Base-by-base conservation (phyloP, 1,140 invertebrate genomes). In the Micrasema minimum region DNA sequence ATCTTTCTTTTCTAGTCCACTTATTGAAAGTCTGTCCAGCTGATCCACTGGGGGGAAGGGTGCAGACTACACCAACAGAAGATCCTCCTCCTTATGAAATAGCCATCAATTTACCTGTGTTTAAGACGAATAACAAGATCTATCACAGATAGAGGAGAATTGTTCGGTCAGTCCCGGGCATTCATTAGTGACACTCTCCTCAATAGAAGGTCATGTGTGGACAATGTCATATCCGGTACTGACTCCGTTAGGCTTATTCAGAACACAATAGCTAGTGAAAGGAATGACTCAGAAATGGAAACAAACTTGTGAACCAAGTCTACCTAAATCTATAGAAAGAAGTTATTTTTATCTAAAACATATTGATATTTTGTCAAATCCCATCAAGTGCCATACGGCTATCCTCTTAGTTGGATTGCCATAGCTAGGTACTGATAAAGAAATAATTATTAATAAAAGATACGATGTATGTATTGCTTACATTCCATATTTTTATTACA, bases 31-130 rank as follows among this genome's bases (percentile, higher is more conserved):
- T 86, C 0, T 88, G 84, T 72, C 87, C 87, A 0, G 80, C 81
- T 20, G 88, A 90, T 82, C 88, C 88, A 0, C 89, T 89, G 72
- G 84, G 85, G 10, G 88, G 87, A 16, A 83, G 85, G 62, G 79
- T 85, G 0, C 82, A 82, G 69, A 83, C 82, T 0, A 86, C 84
- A 12, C 82, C 85, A 31, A 83, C 85, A 7, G 83, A 80, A 69
- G 83, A 83, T 55, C 84, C 81, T 2, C 83, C 82, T 0, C 78
- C 80, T 51, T 85, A 86, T 53, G 87, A 89, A 43, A 83, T 88
- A 69, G 82, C 84, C 0, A 74, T 85, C 2, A 85, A 83, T 72
- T 77, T 87, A 62, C 86, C 87, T 0, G 83, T 85, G 2, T n/a
- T 76, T 88, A 1, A 81, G 81, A 20, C 83, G 82, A 66, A 76